These are phyloP conservation scores for Drosophila tristis DNA, from an alignment of 1,140 invertebrate species.

Conservation along the genomic window DNA sequence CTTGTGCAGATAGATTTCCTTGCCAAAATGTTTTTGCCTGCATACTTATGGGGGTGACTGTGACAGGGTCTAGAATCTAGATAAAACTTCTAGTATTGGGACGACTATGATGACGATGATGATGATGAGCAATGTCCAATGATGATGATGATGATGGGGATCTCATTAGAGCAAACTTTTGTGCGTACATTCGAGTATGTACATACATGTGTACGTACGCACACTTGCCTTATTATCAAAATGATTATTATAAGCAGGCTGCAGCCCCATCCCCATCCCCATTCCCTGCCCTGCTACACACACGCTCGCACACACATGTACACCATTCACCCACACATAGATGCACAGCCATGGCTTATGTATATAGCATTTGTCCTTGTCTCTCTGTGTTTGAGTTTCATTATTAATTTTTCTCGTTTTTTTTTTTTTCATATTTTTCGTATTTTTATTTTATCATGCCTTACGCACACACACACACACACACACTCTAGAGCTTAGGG, in stretches of 20 bases:
- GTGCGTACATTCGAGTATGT: too few relatives aligned
- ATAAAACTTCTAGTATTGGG: conserved; percentile 31
- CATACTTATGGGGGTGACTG: conserved; percentile 55
- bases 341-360: conserved; percentile 31
- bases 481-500: conserved; percentile 34
- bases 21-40: conserved; percentile 58
- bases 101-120: conserved; percentile 39
- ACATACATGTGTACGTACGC: too few relatives aligned
- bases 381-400: conserved; percentile 71
- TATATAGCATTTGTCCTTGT: conserved; percentile 63
- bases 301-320: conserved; percentile 8
- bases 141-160: conserved; percentile 12
- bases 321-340: conserved; percentile 25
- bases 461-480: conserved; percentile 44
- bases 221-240: conserved; percentile 82
- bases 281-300: conserved; percentile 11
- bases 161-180: conserved; percentile 56
- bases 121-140: conserved; percentile 25
- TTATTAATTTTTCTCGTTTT: conserved; percentile 80
- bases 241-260: conserved; percentile 72
- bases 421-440: conserved; percentile 80
- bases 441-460: conserved; percentile 79
- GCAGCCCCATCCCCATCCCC: conserved; percentile 16
- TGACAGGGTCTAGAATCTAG: conserved; percentile 28
- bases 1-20: conserved; percentile 70